These are phyloP conservation scores for Gallinago media DNA, from an alignment of 2,113 vertebrate genomes.

Conservation along the genomic window DNA sequence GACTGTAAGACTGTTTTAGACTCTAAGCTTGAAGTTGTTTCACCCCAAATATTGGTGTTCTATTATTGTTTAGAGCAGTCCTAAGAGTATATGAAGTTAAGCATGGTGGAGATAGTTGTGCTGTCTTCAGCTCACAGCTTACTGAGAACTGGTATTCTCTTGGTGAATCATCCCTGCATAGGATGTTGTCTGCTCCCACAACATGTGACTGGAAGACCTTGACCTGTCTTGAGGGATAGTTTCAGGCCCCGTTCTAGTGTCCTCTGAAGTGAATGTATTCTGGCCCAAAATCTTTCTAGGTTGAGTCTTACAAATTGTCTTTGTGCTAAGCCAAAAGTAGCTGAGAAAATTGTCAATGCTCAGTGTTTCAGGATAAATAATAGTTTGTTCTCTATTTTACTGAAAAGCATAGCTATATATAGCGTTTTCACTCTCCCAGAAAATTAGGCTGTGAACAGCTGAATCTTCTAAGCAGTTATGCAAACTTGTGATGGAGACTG, in stretches of 20 bases:
- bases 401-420: not conserved
- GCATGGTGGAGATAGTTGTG: not conserved
- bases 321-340: not conserved
- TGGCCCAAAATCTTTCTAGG: not conserved
- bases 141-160: not conserved
- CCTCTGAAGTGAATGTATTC: not conserved
- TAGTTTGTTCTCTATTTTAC: not conserved
- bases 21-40: not conserved
- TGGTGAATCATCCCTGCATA: not conserved
- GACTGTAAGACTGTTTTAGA: not conserved
- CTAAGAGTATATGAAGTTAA: too few relatives aligned
- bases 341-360: not conserved
- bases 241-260: not conserved
- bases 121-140: not conserved
- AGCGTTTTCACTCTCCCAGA: not conserved
- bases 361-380: not conserved
- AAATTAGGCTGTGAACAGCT: conserved; percentile 20
- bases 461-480: conserved; percentile 8
- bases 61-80: not conserved
- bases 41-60: not conserved
- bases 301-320: not conserved
- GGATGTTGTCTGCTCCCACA: not conserved
- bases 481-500: not conserved
- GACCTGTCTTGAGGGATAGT: not conserved
- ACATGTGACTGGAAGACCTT: fast-evolving